phyloP scores from a whole-genome alignment of 2,888 invertebrate species.

The Trachelus tabidus region DNA sequence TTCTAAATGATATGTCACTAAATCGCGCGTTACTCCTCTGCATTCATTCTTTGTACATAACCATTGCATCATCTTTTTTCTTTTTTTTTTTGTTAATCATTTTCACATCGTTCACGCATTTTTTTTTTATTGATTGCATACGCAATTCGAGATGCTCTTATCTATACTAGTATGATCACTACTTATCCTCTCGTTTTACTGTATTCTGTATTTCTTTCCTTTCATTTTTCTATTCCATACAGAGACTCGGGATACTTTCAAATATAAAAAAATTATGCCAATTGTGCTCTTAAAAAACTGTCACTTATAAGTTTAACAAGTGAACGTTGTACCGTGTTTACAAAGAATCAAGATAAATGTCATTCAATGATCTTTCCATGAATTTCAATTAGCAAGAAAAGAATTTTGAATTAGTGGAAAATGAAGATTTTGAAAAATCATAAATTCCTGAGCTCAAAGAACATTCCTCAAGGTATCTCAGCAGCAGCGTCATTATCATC shows the following conservation, averaged over 20 bases:
- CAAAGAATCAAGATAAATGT: neutral
- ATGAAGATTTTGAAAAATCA: neutral
- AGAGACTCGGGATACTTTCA: neutral
- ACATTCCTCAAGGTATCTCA: conserved; percentile 6
- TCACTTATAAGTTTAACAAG: neutral
- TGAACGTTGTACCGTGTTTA: neutral
- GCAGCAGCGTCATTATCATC: neutral
- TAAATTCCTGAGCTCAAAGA: neutral
- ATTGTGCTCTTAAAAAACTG: neutral
- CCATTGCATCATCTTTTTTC: conserved; percentile 6
- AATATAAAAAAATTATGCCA: neutral
- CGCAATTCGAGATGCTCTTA: conserved; percentile 50
- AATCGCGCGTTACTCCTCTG: conserved; percentile 9
- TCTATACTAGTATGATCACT: conserved; percentile 8
- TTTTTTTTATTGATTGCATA: conserved; percentile 54
- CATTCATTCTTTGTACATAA: conserved; percentile 26
- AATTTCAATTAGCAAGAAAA: neutral
- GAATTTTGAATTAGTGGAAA: neutral
- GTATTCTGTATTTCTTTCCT: neutral
- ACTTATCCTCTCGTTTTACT: neutral
- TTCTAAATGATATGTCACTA: conserved; percentile 15
- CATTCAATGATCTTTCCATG: neutral
- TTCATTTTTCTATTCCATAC: neutral
- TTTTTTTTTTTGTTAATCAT: conserved; percentile 24
- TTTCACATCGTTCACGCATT: conserved; percentile 11